A percentile compares a stretch with the other conserved stretches of the same genome.
Conservation (phyloP, 2,797 vertebrate genomes). For the Macropus fuliginosus region DNA sequence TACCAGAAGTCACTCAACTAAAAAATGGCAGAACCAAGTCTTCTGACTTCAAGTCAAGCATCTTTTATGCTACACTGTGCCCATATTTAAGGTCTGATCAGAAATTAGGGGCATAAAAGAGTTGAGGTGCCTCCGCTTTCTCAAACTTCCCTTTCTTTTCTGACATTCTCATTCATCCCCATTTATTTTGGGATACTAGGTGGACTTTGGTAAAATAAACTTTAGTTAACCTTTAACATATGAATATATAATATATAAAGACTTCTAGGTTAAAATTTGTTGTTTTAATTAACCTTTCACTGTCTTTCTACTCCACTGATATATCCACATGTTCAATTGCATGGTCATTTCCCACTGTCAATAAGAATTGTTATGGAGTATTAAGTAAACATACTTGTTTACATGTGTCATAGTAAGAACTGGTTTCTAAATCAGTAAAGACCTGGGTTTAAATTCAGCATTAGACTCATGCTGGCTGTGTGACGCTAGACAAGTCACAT, state of each 20-base stretch:
- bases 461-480: background rate
- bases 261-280: constrained; percentile 71
- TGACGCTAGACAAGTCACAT: background rate
- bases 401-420: constrained; percentile 51
- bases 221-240: constrained; percentile 75
- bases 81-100: background rate
- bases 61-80: background rate
- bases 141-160: constrained; percentile 33
- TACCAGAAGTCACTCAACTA: background rate
- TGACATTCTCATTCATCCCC: constrained; percentile 71
- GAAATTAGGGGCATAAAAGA: background rate
- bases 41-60: background rate
- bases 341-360: constrained; percentile 68
- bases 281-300: constrained; percentile 80
- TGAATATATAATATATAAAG: constrained; percentile 76
- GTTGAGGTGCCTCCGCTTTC: background rate
- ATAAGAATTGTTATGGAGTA: constrained; percentile 65
- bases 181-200: constrained; percentile 62
- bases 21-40: background rate
- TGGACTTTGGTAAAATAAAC: constrained; percentile 70
- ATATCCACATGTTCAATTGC: constrained; percentile 69
- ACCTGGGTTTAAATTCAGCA: background rate
- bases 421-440: background rate
- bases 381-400: constrained; percentile 44
- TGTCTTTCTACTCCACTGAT: constrained; percentile 73